Percentiles rank a stretch among this genome's conserved stretches.
Evolutionary conservation across 2,888 invertebrate genomes (phyloP).

Genomic region (Rhaphigaster nebulosa): DNA sequence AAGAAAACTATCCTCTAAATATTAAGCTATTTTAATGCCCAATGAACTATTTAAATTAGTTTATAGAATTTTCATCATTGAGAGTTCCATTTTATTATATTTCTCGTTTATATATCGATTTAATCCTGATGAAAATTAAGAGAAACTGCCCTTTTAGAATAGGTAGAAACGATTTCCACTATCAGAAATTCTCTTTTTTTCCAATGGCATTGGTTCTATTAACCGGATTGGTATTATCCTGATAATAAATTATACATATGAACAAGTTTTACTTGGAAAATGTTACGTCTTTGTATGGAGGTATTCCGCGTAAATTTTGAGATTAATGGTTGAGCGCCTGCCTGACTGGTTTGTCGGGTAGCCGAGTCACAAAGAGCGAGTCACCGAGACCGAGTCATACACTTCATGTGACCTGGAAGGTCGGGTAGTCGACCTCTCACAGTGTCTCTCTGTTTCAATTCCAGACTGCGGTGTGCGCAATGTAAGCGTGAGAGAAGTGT

Average conservation of each 20-base stretch:
- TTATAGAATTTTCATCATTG: too few species aligned
- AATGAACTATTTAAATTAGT: background rate
- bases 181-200: too few species aligned
- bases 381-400: background rate
- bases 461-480: constrained; percentile 83
- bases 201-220: background rate
- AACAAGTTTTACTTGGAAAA: background rate
- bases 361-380: too few species aligned
- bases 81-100: too few species aligned
- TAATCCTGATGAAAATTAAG: too few species aligned
- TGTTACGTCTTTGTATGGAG: background rate
- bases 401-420: constrained; percentile 54
- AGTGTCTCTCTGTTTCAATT: constrained; percentile 73
- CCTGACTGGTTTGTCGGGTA: background rate
- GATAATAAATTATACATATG: background rate
- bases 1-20: background rate
- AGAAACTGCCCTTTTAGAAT: too few species aligned
- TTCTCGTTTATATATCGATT: too few species aligned
- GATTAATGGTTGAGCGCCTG: background rate
- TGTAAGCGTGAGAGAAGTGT: constrained; percentile 81
- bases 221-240: background rate
- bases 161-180: too few species aligned
- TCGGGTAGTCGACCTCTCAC: constrained; percentile 60
- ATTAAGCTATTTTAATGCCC: too few species aligned
- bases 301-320: background rate